Conservation (phyloP, 2,113 vertebrate genomes). For the Mobula birostris region DNA sequence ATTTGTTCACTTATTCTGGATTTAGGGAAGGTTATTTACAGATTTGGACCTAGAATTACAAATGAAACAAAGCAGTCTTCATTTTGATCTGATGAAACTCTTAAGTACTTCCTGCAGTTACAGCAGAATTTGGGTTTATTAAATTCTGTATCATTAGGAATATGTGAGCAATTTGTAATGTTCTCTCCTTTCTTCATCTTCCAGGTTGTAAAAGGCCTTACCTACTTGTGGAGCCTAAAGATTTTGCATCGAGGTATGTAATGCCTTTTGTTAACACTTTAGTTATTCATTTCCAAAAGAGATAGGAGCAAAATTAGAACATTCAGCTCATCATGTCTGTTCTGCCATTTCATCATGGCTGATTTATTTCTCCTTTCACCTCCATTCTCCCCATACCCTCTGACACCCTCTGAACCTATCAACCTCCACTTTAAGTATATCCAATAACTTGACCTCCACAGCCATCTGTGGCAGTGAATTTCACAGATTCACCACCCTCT, state of each 20-base stretch:
- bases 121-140: background rate
- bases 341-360: no score
- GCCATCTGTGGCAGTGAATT: no score
- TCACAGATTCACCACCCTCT: no score
- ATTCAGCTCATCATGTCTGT: no score
- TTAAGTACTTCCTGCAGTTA: background rate
- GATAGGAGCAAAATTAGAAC: no score
- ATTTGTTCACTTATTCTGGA: background rate
- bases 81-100: background rate
- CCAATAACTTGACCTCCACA: no score
- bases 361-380: no score
- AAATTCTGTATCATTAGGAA: background rate
- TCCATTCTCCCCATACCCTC: no score
- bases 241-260: constrained; percentile 92
- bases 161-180: background rate
- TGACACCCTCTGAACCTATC: no score
- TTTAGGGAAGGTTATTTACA: background rate
- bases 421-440: no score
- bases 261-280: constrained; percentile 38
- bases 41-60: background rate
- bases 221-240: constrained; percentile 96
- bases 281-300: no score
- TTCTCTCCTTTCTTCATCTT: constrained; percentile 26
- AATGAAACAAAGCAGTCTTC: no score
- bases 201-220: constrained; percentile 94